Conservation (phyloP, 2,113 vertebrate genomes). For the Proterorhinus semilunaris region DNA sequence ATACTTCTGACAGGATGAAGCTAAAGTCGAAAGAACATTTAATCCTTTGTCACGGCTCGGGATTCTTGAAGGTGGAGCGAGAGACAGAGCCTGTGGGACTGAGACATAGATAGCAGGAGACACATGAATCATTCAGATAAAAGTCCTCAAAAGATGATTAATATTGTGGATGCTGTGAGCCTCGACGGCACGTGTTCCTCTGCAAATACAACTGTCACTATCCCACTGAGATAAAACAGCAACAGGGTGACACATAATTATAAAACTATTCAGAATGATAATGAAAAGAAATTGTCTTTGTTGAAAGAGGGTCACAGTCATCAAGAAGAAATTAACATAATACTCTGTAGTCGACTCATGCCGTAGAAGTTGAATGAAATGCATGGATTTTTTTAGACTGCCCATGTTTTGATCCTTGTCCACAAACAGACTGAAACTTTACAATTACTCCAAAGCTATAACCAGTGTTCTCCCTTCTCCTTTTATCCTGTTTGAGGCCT, state of each 20-base stretch:
- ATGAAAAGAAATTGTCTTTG: too few species aligned
- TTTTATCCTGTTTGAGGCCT: too few species aligned
- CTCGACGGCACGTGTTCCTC: conserved; percentile 24
- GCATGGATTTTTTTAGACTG: too few species aligned
- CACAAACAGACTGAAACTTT: too few species aligned
- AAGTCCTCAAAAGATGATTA: conserved; percentile 49
- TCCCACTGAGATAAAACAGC: conserved; percentile 16
- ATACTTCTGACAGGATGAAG: background rate
- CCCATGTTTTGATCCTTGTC: background rate
- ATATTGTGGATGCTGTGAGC: conserved; percentile 21
- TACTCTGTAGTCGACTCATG: too few species aligned
- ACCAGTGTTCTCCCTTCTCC: too few species aligned
- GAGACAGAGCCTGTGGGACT: conserved; percentile 27
- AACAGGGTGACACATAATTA: background rate
- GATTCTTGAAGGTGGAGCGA: conserved; percentile 32
- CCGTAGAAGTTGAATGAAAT: too few species aligned
- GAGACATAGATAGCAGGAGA: conserved; percentile 49
- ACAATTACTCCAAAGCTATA: too few species aligned
- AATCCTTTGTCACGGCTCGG: conserved; percentile 36
- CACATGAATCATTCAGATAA: conserved; percentile 55
- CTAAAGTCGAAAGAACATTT: conserved; percentile 2
- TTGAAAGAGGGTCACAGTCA: too few species aligned
- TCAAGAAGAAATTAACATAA: too few species aligned
- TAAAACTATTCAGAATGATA: background rate
- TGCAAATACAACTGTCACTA: conserved; percentile 39